These are phyloP conservation scores for Megastigmus dorsalis DNA, from an alignment of 2,888 invertebrate genomes.

Conservation along the genomic window DNA sequence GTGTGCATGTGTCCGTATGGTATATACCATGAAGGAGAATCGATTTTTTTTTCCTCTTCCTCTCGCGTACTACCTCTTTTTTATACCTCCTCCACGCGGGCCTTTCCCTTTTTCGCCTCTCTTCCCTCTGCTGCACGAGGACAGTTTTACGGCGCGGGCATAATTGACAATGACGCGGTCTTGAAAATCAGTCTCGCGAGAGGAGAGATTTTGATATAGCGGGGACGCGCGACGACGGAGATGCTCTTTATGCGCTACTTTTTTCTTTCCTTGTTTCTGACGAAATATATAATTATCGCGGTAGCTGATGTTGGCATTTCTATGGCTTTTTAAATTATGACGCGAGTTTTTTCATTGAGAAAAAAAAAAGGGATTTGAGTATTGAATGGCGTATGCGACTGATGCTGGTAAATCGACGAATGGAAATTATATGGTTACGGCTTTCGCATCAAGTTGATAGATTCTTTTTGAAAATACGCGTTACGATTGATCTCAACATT, in stretches of 20 bases:
- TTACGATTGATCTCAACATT: too few relatives aligned
- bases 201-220: not conserved
- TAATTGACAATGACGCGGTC: conserved; percentile 7
- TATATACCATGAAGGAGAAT: not conserved
- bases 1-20: too few relatives aligned
- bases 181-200: not conserved
- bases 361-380: not conserved
- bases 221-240: not conserved
- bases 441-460: too few relatives aligned
- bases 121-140: not conserved
- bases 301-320: too few relatives aligned
- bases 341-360: not conserved
- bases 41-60: conserved; percentile 10
- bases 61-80: not conserved
- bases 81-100: not conserved
- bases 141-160: not conserved
- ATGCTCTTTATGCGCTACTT: too few relatives aligned
- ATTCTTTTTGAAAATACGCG: too few relatives aligned
- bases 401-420: too few relatives aligned
- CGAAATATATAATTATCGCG: too few relatives aligned
- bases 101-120: not conserved
- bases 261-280: too few relatives aligned
- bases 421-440: too few relatives aligned
- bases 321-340: too few relatives aligned
- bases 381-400: too few relatives aligned